Evolutionary conservation across 2,113 vertebrate genomes (phyloP).

Genomic region (Lonchura striata): DNA sequence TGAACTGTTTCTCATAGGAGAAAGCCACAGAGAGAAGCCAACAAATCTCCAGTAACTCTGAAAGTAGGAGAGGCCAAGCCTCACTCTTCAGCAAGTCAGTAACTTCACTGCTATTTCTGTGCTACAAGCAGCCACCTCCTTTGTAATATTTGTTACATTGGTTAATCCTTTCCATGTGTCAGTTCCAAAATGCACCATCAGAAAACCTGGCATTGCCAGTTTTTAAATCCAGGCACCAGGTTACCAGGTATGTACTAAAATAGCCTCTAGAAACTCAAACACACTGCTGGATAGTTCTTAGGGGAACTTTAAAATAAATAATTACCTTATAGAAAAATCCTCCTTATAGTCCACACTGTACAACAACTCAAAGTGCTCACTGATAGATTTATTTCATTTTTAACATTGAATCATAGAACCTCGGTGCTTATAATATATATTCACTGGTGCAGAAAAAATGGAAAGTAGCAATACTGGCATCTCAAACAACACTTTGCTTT

Average conservation of each 20-base stretch:
- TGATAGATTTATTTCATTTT: not conserved
- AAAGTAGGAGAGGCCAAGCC: not conserved
- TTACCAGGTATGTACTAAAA: not conserved
- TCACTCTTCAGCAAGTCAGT: not conserved
- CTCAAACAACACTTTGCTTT: not conserved
- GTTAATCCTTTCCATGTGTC: not conserved
- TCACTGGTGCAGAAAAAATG: not conserved
- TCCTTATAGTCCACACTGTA: accelerated
- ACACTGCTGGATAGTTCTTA: not conserved
- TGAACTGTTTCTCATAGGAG: not conserved
- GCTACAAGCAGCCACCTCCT: not conserved
- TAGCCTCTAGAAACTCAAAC: not conserved
- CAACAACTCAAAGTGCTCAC: not conserved
- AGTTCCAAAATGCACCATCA: not conserved
- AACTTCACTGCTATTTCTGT: not conserved
- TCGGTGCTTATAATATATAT: not conserved
- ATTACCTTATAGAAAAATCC: not conserved
- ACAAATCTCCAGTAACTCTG: not conserved
- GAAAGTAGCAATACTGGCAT: not conserved
- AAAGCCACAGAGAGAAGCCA: not conserved
- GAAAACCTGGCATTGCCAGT: not conserved
- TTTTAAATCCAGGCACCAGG: not conserved
- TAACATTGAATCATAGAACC: not conserved
- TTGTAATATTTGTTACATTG: not conserved
- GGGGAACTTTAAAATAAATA: not conserved